Base-by-base conservation (phyloP, 2,113 vertebrate genomes). In the Cyprinus carpio region DNA sequence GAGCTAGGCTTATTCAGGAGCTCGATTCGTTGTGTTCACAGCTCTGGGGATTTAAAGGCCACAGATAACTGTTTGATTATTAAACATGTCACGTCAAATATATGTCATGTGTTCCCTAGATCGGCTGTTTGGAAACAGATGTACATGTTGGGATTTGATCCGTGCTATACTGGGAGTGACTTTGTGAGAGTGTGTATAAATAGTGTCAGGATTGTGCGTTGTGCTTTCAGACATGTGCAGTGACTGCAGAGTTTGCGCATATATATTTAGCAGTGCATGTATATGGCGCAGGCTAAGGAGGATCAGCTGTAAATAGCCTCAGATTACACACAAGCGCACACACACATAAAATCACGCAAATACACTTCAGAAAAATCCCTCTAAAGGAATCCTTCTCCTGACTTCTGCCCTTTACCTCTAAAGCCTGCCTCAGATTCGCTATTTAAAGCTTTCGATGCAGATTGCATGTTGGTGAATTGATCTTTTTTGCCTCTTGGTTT, bases 281-380 rank as follows among this genome's bases (percentile, higher is more conserved):
- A 37, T 77, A 81, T 71, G 13, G 51, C 43, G 15, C 77, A 81
- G 31, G 71, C 62, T 77, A 77, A 87, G 79, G 40, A 85, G 78
- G 83, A 87, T 87, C 34, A 85, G 87, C 62, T 82, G 71, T 82
- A 72, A 86, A 88, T 82, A 86, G 46, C 23, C 27, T 23, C 18
- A 69, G 84, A 83, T 83, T 83, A 83, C 71, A 20, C 25, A 25
- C 18, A 20, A 13, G n/a, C 34, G 0, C 71, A 29, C 67, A 34
- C 81, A 79, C 54, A 72, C 51, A 83, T 8, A 25, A 58, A 34
- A 51, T 79, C 51, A 15, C 27, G 49, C 27, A 29, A 25, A 4
- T 49, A 7, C 46, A 65, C 29, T 82, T 60, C 10, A 12, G 9
- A 40, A 58, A 11, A 27, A 72, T 25, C 81, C 58, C 11, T 43